Evolutionary conservation across 1,140 invertebrate genomes (phyloP).

Genomic region (Odontomachus brunneus): DNA sequence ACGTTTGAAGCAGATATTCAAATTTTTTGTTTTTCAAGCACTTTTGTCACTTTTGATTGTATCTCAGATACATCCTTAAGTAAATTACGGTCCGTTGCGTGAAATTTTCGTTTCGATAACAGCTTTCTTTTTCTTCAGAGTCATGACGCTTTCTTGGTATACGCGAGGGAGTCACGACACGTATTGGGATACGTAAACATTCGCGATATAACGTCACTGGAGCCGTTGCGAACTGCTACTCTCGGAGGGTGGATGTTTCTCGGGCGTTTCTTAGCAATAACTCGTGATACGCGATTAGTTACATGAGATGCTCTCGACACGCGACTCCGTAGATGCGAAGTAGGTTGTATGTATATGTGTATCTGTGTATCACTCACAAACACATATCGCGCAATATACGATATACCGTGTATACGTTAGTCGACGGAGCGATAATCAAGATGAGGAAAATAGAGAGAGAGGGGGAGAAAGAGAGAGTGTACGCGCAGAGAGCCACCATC

Average conservation of each 20-base stretch:
- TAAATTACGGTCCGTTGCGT: too few species aligned
- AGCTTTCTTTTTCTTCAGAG: too few species aligned
- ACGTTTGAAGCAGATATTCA: too few species aligned
- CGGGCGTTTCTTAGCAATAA: constrained; percentile 44
- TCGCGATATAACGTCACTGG: not conserved
- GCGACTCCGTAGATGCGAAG: constrained; percentile 24
- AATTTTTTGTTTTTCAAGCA: too few species aligned
- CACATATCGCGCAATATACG: not conserved
- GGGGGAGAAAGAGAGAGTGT: not conserved
- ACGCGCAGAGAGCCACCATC: constrained; percentile 14
- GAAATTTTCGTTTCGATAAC: too few species aligned
- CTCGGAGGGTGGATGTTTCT: constrained; percentile 34
- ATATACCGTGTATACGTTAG: constrained; percentile 10
- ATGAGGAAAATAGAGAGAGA: constrained; percentile 18
- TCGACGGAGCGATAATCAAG: not conserved
- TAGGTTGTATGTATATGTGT: not conserved
- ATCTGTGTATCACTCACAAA: not conserved
- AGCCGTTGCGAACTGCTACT: constrained; percentile 7
- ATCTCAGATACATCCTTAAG: too few species aligned
- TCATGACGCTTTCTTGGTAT: too few species aligned
- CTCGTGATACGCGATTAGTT: constrained; percentile 42
- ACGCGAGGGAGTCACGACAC: not conserved
- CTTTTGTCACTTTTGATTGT: too few species aligned
- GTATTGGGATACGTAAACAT: not conserved
- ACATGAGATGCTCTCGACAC: constrained; percentile 32